Percentiles rank a stretch among this genome's conserved stretches.
These are phyloP conservation scores for Troilus luridus DNA, from an alignment of 2,888 invertebrate species.

Conservation along the genomic window DNA sequence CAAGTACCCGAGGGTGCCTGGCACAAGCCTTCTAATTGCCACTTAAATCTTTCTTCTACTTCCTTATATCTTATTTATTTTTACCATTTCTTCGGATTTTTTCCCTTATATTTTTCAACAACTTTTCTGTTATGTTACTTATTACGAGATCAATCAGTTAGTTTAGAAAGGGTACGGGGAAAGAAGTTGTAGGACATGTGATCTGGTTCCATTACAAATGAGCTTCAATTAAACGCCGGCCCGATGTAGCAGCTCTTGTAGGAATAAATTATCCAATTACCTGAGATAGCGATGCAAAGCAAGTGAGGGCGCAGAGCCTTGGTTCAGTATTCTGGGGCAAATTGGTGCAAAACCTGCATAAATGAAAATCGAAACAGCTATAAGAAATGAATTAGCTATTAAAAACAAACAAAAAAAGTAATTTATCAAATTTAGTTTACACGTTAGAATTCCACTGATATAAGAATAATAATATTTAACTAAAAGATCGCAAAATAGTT, in stretches of 20 bases:
- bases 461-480: too few species aligned
- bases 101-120: neutral
- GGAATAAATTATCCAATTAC: slow-evolving; percentile 36
- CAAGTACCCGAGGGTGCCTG: neutral
- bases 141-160: neutral
- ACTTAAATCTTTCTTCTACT: neutral
- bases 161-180: neutral
- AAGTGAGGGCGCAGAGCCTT: neutral
- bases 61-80: neutral
- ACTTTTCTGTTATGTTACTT: neutral
- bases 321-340: neutral
- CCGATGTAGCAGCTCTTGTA: neutral
- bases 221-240: slow-evolving; percentile 6
- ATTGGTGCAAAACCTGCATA: slow-evolving; percentile 1
- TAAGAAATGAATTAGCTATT: neutral
- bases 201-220: slow-evolving; percentile 43
- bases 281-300: slow-evolving; percentile 28
- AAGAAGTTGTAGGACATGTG: slow-evolving; percentile 42
- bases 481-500: too few species aligned
- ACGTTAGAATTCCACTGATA: too few species aligned
- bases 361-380: neutral
- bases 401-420: neutral
- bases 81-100: neutral
- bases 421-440: neutral
- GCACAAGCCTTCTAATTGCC: neutral